Evolutionary conservation across 2,888 invertebrate genomes (phyloP), one percentile per base, ranked within the genome.

Genomic region (Junonia oenone): DNA sequence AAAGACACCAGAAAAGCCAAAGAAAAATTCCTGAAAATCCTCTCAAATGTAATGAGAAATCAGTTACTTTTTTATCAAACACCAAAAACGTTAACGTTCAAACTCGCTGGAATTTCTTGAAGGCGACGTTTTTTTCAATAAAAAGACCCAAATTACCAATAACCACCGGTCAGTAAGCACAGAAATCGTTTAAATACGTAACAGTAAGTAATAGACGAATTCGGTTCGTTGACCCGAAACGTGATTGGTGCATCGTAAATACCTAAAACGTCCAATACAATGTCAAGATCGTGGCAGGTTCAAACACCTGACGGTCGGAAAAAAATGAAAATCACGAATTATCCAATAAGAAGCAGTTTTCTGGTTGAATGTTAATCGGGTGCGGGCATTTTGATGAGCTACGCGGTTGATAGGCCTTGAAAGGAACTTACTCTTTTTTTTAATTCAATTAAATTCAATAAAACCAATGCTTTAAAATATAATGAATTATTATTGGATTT

Each of bases 261-360:
- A 53, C 52, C 60, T 46, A 52, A 58, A 59, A 54, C n/a, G 43
- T 26, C 13, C 43, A 43, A 40, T 38, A 75, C 78, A 86, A 84
- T 84, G 84, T 82, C 87, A 86, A 86, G 83, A 73, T 76, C 84
- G 78, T 83, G 83, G 69, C 68, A 82, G 81, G 85, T 87, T 77
- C 83, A 84, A 83, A 68, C 86, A 89, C 89, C 89, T 89, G 89
- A 75, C 70, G 68, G 63, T 59, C 65, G 64, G 26, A 57, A 66
- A 82, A 83, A 80, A 81, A 78, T 77, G 68, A 75, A 85, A 86
- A 86, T 83, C 87, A 87, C 86, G 85, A 89, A 86, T 87, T 85
- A 86, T 81, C 84, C 85, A 87, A 85, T 83, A 83, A 82, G 83
- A 85, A 80, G 71, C 73, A 71, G 74, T 80, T 83, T 82, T 78